phyloP scores from a whole-genome alignment of 2,113 vertebrate species.

The Apodemus sylvaticus region DNA sequence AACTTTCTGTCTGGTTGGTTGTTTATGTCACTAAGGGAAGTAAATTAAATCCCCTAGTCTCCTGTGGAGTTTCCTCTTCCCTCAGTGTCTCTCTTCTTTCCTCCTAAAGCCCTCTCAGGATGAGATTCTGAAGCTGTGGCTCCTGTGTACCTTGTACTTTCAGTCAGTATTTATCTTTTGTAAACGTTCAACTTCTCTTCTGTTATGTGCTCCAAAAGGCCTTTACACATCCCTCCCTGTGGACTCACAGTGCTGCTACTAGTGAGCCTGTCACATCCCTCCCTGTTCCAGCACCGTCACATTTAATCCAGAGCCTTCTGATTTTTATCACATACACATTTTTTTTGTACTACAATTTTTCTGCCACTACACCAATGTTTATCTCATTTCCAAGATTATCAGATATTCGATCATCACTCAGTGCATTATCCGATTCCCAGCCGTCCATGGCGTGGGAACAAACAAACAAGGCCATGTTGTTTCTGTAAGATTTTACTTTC shows the following conservation, averaged over 20 bases:
- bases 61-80: background rate
- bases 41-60: background rate
- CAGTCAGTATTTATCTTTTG: background rate
- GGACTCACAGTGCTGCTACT: background rate
- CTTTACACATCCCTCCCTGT: background rate
- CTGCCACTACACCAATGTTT: background rate
- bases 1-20: background rate
- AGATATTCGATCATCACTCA: background rate
- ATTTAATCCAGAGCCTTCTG: background rate
- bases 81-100: background rate
- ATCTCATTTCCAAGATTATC: background rate
- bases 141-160: background rate
- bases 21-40: background rate
- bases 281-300: background rate
- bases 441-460: background rate
- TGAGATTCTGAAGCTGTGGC: background rate
- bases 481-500: background rate
- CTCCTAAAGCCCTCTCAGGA: background rate
- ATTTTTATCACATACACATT: background rate
- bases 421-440: background rate
- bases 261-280: background rate
- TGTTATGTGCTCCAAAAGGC: background rate
- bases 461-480: background rate
- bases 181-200: background rate
- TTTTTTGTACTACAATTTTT: background rate